Percentiles rank a stretch among this genome's conserved stretches.
These are phyloP conservation scores for Anastatus disparis DNA, from an alignment of 1,140 invertebrate species.

Conservation along the genomic window DNA sequence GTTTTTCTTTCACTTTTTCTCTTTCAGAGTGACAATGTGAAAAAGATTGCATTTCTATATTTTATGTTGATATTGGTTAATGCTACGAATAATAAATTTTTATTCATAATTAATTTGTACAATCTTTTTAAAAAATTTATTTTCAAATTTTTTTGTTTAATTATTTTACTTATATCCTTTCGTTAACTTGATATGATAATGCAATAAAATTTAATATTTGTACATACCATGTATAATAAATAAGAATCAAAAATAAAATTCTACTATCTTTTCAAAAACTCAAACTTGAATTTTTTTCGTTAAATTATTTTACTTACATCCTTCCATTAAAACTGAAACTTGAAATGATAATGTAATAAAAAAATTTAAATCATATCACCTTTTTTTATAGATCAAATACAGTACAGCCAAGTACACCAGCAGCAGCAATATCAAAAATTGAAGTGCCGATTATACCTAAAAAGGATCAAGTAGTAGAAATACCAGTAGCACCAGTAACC, in stretches of 20 bases:
- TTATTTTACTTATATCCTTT: too few relatives aligned
- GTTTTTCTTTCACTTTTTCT: background rate
- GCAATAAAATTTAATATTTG: too few relatives aligned
- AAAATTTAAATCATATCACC: background rate
- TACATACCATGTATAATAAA: too few relatives aligned
- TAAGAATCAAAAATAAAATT: too few relatives aligned
- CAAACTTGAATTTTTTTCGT: too few relatives aligned
- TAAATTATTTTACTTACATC: too few relatives aligned
- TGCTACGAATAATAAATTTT: background rate
- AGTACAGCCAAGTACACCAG: constrained; percentile 22
- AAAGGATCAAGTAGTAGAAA: background rate
- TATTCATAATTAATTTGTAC: background rate
- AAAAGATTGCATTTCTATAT: background rate
- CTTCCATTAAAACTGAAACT: too few relatives aligned
- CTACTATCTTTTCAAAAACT: too few relatives aligned
- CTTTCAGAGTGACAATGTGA: background rate
- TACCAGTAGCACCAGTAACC: constrained; percentile 34
- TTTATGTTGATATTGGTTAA: background rate
- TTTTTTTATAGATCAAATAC: constrained; percentile 36
- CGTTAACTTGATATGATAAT: too few relatives aligned
- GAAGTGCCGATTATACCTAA: constrained; percentile 46
- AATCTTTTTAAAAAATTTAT: background rate
- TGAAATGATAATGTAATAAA: too few relatives aligned
- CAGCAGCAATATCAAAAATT: constrained; percentile 17
- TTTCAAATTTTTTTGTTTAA: background rate